phyloP scores from a whole-genome alignment of 2,113 vertebrate genomes.

The Cyphomyrus plagiostoma region DNA sequence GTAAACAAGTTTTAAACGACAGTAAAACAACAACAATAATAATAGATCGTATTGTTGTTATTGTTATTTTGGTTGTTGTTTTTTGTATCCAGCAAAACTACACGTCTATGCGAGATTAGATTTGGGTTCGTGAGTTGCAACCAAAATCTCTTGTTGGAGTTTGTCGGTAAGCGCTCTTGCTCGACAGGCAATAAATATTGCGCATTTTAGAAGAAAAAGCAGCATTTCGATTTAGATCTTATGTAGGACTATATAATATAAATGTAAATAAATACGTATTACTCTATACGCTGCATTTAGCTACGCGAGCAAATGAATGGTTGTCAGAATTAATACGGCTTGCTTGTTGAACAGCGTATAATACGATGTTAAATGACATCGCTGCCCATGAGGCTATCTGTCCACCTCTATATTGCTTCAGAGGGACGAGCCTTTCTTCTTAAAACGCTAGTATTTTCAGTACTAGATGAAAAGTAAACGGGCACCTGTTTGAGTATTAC shows the following conservation, averaged over 20 bases:
- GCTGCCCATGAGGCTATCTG: neutral
- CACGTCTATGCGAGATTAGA: neutral
- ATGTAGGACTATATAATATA: neutral
- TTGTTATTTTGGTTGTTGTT: neutral
- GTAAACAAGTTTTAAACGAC: neutral
- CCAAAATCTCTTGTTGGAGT: neutral
- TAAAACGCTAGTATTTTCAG: neutral
- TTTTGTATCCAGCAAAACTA: neutral
- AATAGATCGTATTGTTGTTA: neutral
- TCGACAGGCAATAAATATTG: neutral
- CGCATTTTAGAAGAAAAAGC: neutral
- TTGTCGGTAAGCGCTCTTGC: neutral
- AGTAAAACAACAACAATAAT: neutral
- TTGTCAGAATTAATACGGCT: neutral
- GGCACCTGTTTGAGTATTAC: slow-evolving; percentile 41
- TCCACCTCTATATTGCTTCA: neutral
- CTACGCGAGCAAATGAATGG: neutral
- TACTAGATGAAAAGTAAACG: neutral
- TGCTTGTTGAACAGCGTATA: neutral
- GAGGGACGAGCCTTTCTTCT: neutral
- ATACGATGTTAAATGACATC: neutral
- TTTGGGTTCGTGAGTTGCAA: neutral
- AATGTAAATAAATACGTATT: neutral
- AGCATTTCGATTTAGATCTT: neutral
- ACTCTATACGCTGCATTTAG: neutral